A percentile compares a stretch with the other conserved stretches of the same genome.
Conservation (phyloP, 2,888 invertebrate genomes). For the Xestia c-nigrum region DNA sequence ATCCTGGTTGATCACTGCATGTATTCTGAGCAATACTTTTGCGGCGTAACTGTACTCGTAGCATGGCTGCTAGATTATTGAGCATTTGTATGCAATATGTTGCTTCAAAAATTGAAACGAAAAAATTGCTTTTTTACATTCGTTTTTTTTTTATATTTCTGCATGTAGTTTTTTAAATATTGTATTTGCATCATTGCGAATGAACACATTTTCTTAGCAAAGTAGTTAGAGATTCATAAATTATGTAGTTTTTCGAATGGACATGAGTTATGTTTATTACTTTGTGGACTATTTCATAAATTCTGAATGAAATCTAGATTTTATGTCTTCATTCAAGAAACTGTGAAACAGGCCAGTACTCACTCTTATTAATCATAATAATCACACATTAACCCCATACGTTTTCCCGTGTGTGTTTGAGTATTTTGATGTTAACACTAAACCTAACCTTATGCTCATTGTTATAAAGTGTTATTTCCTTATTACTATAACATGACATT, state of each 20-base stretch:
- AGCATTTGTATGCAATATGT: background rate
- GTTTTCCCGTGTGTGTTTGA: slow-evolving; percentile 21
- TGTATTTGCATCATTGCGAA: background rate
- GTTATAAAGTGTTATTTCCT: background rate
- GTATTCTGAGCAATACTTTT: background rate
- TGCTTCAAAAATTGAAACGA: background rate
- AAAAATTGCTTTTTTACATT: too few relatives aligned
- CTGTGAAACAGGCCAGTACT: background rate
- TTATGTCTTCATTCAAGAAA: background rate
- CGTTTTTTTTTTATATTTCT: too few relatives aligned
- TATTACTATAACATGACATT: slow-evolving; percentile 63
- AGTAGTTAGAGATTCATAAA: slow-evolving; percentile 15
- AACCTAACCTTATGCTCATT: background rate
- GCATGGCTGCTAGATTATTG: slow-evolving; percentile 6
- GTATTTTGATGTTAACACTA: background rate
- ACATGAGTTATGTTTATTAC: background rate
- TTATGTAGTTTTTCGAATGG: background rate
- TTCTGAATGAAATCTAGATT: background rate
- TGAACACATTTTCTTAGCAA: background rate
- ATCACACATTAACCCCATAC: background rate
- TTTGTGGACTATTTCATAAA: background rate
- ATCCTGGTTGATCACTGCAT: background rate
- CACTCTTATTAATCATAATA: background rate
- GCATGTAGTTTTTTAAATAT: background rate
- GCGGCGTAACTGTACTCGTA: background rate